phyloP scores from a whole-genome alignment of 2,888 invertebrate genomes.

The Clostera curtula region DNA sequence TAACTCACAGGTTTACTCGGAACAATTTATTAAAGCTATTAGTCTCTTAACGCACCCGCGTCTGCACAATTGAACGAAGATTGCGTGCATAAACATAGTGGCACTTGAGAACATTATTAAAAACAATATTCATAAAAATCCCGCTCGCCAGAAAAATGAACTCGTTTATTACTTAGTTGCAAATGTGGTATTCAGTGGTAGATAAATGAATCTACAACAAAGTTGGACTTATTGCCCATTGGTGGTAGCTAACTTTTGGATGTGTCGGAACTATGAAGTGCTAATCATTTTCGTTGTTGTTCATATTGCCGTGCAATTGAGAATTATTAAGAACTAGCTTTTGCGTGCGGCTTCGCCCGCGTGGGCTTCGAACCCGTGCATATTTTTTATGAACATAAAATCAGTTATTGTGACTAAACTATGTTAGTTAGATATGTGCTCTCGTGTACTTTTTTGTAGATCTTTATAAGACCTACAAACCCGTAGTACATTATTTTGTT shows the following conservation, averaged over 20 bases:
- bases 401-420: too few relatives aligned
- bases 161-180: conserved; percentile 32
- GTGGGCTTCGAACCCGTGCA: too few relatives aligned
- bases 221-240: conserved; percentile 24
- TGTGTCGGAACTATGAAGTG: too few relatives aligned
- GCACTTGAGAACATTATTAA: conserved; percentile 20
- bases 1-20: not conserved
- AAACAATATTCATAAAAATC: conserved; percentile 28
- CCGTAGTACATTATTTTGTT: too few relatives aligned
- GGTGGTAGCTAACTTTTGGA: conserved; percentile 13
- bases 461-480: too few relatives aligned
- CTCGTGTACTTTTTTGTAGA: too few relatives aligned
- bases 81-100: conserved; percentile 16
- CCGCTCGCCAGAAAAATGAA: conserved; percentile 26
- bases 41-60: not conserved
- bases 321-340: too few relatives aligned
- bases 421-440: too few relatives aligned
- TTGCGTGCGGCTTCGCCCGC: too few relatives aligned
- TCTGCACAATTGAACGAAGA: conserved; percentile 7
- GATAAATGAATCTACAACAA: conserved; percentile 32
- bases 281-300: too few relatives aligned
- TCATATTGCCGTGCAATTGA: too few relatives aligned
- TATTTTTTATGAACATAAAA: too few relatives aligned
- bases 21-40: not conserved
- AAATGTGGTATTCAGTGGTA: conserved; percentile 30